Evolutionary conservation across 2,888 invertebrate genomes (phyloP).

Genomic region (Eupelmus urozonus): DNA sequence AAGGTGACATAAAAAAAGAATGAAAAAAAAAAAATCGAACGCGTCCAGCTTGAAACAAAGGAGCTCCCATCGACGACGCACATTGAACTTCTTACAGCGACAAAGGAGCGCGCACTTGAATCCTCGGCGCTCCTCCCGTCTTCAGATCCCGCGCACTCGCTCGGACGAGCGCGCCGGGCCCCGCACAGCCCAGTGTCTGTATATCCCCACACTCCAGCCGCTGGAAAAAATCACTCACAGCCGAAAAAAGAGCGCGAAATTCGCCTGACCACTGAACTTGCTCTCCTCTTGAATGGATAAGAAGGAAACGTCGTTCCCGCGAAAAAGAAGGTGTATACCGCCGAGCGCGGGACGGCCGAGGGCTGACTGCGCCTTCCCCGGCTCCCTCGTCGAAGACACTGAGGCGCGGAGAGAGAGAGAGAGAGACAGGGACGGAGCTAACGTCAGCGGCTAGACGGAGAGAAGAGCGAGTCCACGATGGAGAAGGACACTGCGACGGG

Average conservation of each 20-base stretch:
- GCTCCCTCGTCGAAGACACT: neutral
- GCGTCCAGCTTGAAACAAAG: neutral
- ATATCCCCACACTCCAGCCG: neutral
- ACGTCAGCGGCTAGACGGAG: neutral
- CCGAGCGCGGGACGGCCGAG: conserved; percentile 21
- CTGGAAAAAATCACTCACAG: neutral
- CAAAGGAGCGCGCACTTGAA: neutral
- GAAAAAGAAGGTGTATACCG: neutral
- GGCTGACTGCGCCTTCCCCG: conserved; percentile 28
- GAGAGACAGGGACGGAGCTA: neutral
- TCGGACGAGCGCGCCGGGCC: neutral
- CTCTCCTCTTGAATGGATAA: neutral
- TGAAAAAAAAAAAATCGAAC: neutral
- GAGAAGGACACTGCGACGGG: neutral
- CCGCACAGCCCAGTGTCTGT: neutral
- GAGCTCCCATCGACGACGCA: neutral
- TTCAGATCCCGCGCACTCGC: conserved; percentile 24
- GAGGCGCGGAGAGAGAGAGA: neutral
- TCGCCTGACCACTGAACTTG: neutral
- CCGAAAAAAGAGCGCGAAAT: neutral
- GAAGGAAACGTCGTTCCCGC: neutral
- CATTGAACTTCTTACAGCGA: no score
- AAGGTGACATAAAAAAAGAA: neutral
- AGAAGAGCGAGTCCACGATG: neutral
- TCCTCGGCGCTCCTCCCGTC: neutral